Evolutionary conservation across 2,113 vertebrate species (phyloP), one percentile per base, ranked within the genome.

Genomic region (Cercocebus atys): DNA sequence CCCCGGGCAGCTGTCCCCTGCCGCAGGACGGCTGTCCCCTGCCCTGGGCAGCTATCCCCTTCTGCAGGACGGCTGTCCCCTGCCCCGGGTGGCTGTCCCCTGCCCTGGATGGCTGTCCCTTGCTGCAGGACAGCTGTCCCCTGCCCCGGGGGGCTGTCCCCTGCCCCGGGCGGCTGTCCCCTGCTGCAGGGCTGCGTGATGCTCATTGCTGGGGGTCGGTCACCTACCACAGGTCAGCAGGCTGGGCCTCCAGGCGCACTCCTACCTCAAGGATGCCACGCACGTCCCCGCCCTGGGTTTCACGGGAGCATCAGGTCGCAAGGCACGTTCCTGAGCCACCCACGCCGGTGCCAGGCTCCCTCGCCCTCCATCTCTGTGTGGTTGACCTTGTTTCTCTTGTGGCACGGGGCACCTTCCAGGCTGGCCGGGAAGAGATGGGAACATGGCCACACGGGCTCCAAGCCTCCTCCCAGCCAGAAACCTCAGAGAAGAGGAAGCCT

Each of bases 1-100:
- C 45, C 43, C 43, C 7, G 43, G 8, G 43, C 5, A 40, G 40
- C 40, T 43, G 43, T 13, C 50, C 50, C 40, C 47, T 50, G 2
- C 47, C 3, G 0, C 3, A 40, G 40, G 40, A 40, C 11, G 3
- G 47, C 47, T 50, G 13, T 50, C 13, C 47, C 6, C 43, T 43
- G 43, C 43, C 43, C 43, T 0, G 50, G 14, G 50, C 0, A 0
- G 50, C 50, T 50, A 9, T 10, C 8, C 55, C 55, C 2, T 57
- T 20, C 50, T 50, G 50, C 14, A 14, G 50, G 50, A 45, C 6
- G 1, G 43, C 6, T 45, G 6, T 45, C 43, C 43, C 43, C 43
- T 45, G 43, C 43, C 43, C 43, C 6, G 6, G 43, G 43, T 1
- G 2, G 13, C 13, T 50, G 50, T 50, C 47, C 13, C 47, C 50